Conservation (phyloP, 2,888 invertebrate species). For the Brachypalpus laphriformis region DNA sequence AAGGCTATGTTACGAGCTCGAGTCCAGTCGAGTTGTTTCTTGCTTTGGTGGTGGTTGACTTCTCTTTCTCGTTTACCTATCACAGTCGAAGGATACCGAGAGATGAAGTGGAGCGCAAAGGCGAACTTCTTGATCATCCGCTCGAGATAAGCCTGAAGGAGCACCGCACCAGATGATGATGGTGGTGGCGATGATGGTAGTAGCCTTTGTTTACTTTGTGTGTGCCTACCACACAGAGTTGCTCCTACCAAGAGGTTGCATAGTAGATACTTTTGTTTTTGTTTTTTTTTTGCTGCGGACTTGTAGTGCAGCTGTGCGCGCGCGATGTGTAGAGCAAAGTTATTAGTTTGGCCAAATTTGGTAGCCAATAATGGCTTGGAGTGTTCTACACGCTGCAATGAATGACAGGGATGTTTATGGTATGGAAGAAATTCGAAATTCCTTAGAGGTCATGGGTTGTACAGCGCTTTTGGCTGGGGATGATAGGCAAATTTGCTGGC, state of each 20-base stretch:
- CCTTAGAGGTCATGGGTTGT: conserved; percentile 31
- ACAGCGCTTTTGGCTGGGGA: not conserved
- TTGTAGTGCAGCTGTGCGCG: conserved; percentile 53
- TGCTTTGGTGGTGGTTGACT: not conserved
- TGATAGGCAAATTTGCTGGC: conserved; percentile 2
- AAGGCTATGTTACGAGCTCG: conserved; percentile 57
- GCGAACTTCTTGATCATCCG: conserved; percentile 67
- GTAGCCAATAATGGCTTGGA: conserved; percentile 63
- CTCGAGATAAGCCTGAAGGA: conserved; percentile 63
- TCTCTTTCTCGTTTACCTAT: conserved; percentile 7
- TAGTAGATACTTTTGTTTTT: no score
- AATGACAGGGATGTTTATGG: conserved; percentile 63
- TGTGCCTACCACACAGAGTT: conserved; percentile 24
- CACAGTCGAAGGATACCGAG: conserved; percentile 42
- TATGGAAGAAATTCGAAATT: conserved; percentile 20
- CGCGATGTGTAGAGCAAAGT: conserved; percentile 58
- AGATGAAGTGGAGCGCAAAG: conserved; percentile 33
- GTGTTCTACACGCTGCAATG: conserved; percentile 54
- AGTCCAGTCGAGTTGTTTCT: conserved; percentile 29
- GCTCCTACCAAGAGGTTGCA: no score
- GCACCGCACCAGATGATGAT: conserved; percentile 62
- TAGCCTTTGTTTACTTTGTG: conserved; percentile 63
- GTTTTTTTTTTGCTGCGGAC: not conserved
- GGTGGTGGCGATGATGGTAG: conserved; percentile 51
- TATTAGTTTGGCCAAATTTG: conserved; percentile 74